These are phyloP conservation scores for Acyrthosiphon pisum DNA, from an alignment of 1,140 invertebrate genomes.

Conservation along the genomic window DNA sequence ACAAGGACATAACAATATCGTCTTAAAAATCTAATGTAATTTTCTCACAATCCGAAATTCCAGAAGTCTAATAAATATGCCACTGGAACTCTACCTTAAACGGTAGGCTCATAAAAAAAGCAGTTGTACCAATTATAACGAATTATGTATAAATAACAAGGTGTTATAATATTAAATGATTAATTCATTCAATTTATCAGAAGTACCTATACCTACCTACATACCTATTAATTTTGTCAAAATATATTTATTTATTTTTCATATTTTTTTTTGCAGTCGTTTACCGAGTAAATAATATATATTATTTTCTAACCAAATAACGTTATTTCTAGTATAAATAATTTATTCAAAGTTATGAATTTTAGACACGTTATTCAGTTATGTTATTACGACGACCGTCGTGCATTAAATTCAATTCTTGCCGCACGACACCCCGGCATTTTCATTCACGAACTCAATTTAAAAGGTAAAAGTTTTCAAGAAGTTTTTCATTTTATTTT, in stretches of 20 bases:
- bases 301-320: not conserved
- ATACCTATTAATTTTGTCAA: not conserved
- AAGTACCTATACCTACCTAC: too few species aligned
- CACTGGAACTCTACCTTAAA: not conserved
- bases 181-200: not conserved
- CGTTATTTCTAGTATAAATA: not conserved
- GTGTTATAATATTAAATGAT: not conserved
- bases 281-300: not conserved
- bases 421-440: not conserved
- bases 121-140: not conserved
- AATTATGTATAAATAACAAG: not conserved
- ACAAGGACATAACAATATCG: not conserved
- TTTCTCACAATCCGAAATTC: too few species aligned
- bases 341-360: constrained; percentile 5
- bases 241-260: not conserved
- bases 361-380: constrained; percentile 27
- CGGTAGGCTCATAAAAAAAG: not conserved
- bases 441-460: constrained; percentile 35
- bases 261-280: not conserved
- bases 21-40: not conserved
- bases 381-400: not conserved
- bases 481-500: constrained; percentile 29
- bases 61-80: not conserved
- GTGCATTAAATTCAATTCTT: constrained; percentile 31
- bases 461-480: constrained; percentile 34